These are phyloP conservation scores for Phymanthus crucifer DNA, from an alignment of 92 coral and sea anemone genomes.

Conservation along the genomic window DNA sequence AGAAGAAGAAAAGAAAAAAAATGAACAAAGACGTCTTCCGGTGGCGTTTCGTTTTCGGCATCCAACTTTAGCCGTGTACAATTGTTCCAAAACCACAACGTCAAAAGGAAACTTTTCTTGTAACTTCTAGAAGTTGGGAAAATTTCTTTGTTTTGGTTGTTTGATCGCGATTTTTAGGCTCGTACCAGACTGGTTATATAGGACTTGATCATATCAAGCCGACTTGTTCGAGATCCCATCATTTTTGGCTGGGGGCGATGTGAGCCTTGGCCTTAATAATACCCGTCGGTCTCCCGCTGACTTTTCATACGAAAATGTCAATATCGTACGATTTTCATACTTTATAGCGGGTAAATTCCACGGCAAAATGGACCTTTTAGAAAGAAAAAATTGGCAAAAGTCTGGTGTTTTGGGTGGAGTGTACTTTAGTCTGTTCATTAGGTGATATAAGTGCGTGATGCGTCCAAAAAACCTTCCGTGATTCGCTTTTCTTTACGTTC, in stretches of 20 bases:
- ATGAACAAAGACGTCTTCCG: constrained; percentile 23
- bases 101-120: neutral
- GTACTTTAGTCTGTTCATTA: neutral
- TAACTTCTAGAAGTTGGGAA: neutral
- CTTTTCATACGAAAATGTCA: constrained; percentile 24
- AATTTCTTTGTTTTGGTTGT: neutral
- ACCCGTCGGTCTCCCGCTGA: constrained; percentile 41
- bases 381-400: neutral
- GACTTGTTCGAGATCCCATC: constrained; percentile 18
- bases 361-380: constrained; percentile 5
- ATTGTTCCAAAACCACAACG: neutral
- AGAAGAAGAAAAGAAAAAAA: constrained; percentile 17
- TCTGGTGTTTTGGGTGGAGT: constrained; percentile 1
- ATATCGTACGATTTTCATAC: constrained; percentile 16
- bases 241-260: constrained; percentile 30
- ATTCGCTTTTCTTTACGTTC: constrained; percentile 40
- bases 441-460: constrained; percentile 8
- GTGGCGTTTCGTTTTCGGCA: neutral
- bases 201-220: neutral
- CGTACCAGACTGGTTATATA: neutral
- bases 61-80: neutral
- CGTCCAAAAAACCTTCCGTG: constrained; percentile 53
- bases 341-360: constrained; percentile 18
- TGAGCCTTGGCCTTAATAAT: constrained; percentile 26
- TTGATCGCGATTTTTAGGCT: neutral